Evolutionary conservation across 2,888 invertebrate genomes (phyloP), one percentile per base, ranked within the genome.

Genomic region (Eumerus sabulonum): DNA sequence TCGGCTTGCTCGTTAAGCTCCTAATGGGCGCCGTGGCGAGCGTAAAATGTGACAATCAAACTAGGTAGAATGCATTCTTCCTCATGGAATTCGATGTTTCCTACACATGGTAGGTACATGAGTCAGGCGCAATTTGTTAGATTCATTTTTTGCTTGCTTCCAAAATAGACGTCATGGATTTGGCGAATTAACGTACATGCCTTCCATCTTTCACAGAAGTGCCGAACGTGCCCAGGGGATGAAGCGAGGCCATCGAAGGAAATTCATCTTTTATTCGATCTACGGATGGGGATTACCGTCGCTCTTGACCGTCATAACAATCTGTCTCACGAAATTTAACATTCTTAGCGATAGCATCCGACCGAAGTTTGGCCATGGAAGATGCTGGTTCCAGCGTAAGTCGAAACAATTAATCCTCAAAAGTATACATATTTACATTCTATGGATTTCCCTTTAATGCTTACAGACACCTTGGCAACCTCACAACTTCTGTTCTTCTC

Each of bases 231-330:
- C 84, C 1, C 84, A 83, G 27, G 83, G 85, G 1, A 83, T 85
- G 50, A 83, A 83, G 14, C 76, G 82, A 0, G 83, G 83, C 1
- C 84, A 84, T 17, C 83, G 85, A 87, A 89, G 57, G 1, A 90
- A 92, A 72, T 93, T 94, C 85, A 64, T 92, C 1, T 89, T 90
- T 85, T 95, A 94, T 86, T 93, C 93, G 0, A 48, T 92, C 1
- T 94, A 94, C 85, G 94, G 94, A 1, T 95, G 94, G 94, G 92
- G 92, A 2, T 83, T 92, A 9, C 91, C 94, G 0, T 84, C 92
- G 1, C 38, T 91, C 0, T 85, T 94, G 42, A 92, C 93, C 0
- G 82, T 89, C 9, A 85, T 90, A 7, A 91, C 92, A 67, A 90
- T 91, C 59, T 84, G 91, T 1, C 86, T 92, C 63, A 93, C 93